These are phyloP conservation scores for Malacoraja senta DNA, from an alignment of 2,797 vertebrate genomes.

Conservation along the genomic window DNA sequence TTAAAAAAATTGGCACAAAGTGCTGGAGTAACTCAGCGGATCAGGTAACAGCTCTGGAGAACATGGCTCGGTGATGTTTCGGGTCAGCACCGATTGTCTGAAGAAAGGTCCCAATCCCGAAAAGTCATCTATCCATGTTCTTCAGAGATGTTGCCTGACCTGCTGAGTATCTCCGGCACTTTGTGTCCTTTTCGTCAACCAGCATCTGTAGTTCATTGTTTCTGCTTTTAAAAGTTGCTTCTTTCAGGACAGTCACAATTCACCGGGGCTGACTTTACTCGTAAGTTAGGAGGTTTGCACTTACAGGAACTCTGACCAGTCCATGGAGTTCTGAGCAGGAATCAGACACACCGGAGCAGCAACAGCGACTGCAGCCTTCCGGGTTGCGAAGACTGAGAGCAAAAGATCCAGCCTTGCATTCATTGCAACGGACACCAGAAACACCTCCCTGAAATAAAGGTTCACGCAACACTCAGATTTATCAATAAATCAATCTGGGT, in stretches of 20 bases:
- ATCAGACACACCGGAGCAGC: conserved; percentile 74
- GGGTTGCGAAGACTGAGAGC: conserved; percentile 58
- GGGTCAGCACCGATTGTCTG: too few species aligned
- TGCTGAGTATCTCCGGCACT: too few species aligned
- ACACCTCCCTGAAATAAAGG: conserved; percentile 67
- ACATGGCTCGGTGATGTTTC: too few species aligned
- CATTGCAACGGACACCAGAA: conserved; percentile 69
- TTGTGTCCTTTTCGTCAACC: too few species aligned
- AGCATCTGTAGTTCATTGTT: too few species aligned
- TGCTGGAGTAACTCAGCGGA: too few species aligned
- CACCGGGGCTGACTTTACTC: neutral
- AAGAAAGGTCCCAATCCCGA: too few species aligned
- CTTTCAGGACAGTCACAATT: neutral
- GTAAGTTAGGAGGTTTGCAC: conserved; percentile 43
- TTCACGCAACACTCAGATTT: neutral
- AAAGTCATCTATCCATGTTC: too few species aligned
- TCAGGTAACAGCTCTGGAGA: too few species aligned
- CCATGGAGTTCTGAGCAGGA: conserved; percentile 73
- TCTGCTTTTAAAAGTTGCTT: neutral
- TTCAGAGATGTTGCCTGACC: too few species aligned
- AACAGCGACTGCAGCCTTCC: conserved; percentile 72
- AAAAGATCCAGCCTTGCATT: conserved; percentile 72
- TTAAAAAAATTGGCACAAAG: neutral
- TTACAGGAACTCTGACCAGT: conserved; percentile 65
- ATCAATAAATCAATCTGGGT: neutral